These are phyloP conservation scores for Halichoeres trimaculatus DNA, from an alignment of 2,113 vertebrate species.

Conservation along the genomic window DNA sequence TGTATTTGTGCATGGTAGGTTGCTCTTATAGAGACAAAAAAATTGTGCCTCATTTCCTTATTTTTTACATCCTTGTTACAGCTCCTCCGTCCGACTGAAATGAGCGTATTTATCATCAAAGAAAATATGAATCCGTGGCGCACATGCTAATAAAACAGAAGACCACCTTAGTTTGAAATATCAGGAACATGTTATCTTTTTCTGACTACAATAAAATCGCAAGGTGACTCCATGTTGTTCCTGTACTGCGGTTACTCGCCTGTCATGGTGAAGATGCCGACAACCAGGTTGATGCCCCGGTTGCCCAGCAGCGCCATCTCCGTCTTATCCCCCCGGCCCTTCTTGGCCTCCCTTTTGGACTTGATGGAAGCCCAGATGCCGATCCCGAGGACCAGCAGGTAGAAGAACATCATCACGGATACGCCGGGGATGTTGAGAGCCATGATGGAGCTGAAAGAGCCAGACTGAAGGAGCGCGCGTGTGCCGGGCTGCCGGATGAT, in stretches of 20 bases:
- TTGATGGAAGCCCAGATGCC: constrained; percentile 67
- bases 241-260: constrained; percentile 36
- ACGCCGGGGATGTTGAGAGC: constrained; percentile 65
- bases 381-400: constrained; percentile 66
- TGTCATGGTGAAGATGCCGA: constrained; percentile 71
- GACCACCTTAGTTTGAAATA: not conserved
- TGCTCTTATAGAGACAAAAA: not conserved
- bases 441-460: constrained; percentile 40
- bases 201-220: not conserved
- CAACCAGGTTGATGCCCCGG: constrained; percentile 65
- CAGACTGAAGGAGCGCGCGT: constrained; percentile 2
- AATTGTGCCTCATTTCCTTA: no score
- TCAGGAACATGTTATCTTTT: not conserved
- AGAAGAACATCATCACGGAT: constrained; percentile 62
- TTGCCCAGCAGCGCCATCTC: constrained; percentile 69
- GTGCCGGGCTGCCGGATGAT: constrained; percentile 21
- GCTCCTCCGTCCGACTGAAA: no score
- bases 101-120: no score
- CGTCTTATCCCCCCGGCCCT: constrained; percentile 51
- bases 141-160: not conserved
- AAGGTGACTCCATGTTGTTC: not conserved
- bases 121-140: no score
- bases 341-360: constrained; percentile 58
- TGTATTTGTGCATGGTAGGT: not conserved
- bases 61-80: no score